Conservation (phyloP, 1,140 invertebrate genomes). For the Drosophila subobscura region DNA sequence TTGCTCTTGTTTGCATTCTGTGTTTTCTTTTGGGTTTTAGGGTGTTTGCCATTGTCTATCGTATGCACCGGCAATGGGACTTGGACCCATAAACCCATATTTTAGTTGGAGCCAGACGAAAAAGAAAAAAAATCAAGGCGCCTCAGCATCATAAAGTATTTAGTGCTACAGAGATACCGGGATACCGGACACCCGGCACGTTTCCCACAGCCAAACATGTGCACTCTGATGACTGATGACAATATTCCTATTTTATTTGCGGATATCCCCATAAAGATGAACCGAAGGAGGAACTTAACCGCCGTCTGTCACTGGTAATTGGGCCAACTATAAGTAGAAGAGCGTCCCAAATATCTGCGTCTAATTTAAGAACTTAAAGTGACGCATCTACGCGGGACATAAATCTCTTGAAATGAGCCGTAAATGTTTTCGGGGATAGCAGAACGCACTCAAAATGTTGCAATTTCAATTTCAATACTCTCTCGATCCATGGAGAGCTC, state of each 20-base stretch:
- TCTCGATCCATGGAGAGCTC: slow-evolving; percentile 9
- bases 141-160: slow-evolving; percentile 56
- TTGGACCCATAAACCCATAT: slow-evolving; percentile 22
- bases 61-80: slow-evolving; percentile 2
- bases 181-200: slow-evolving; percentile 17
- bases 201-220: slow-evolving; percentile 19
- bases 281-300: not conserved
- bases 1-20: slow-evolving; percentile 18
- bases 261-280: slow-evolving; percentile 1
- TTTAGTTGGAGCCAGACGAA: slow-evolving; percentile 54
- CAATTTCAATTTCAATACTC: slow-evolving; percentile 34
- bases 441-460: slow-evolving; percentile 5
- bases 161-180: slow-evolving; percentile 26
- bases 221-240: slow-evolving; percentile 20
- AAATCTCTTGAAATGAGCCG: slow-evolving; percentile 43
- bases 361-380: slow-evolving; percentile 48
- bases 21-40: slow-evolving; percentile 48
- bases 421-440: slow-evolving; percentile 24
- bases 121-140: slow-evolving; percentile 35
- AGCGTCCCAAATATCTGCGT: slow-evolving; percentile 36
- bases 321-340: slow-evolving; percentile 19
- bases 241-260: slow-evolving; percentile 26
- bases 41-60: slow-evolving; percentile 54
- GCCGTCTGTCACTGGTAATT: slow-evolving; percentile 3
- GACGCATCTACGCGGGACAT: slow-evolving; percentile 26